Evolutionary conservation across 1,140 invertebrate genomes (phyloP).

Genomic region (Campoletis sonorensis): DNA sequence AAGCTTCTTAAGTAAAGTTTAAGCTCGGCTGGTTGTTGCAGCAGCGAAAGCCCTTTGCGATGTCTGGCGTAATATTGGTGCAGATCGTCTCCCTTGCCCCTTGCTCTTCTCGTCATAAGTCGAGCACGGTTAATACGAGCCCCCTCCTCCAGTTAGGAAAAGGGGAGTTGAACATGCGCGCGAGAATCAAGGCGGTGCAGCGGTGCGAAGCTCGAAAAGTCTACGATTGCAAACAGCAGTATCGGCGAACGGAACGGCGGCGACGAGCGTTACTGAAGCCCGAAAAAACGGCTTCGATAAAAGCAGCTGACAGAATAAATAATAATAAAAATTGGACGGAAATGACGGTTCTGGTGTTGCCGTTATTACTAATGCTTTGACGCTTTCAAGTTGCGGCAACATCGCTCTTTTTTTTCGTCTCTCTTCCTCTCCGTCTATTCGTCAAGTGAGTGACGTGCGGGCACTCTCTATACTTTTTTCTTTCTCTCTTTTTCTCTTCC

Average conservation of each 20-base stretch:
- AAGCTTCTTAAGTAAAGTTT: slow-evolving; percentile 31
- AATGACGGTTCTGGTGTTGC: slow-evolving; percentile 18
- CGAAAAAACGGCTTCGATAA: neutral
- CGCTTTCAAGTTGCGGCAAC: slow-evolving; percentile 14
- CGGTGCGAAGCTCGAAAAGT: neutral
- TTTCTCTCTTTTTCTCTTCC: neutral
- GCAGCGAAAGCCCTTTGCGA: neutral
- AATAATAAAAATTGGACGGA: neutral
- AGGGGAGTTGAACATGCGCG: slow-evolving; percentile 39
- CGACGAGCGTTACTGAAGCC: neutral
- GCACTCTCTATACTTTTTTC: neutral
- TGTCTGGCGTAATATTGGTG: slow-evolving; percentile 7
- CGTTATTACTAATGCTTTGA: neutral
- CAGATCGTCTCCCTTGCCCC: neutral
- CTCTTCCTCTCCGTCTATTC: neutral
- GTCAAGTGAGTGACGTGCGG: slow-evolving; percentile 1
- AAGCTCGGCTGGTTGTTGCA: neutral
- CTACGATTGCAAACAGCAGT: slow-evolving; percentile 10
- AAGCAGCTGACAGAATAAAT: neutral
- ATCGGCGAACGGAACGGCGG: neutral
- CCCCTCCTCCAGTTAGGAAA: neutral
- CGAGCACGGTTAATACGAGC: neutral
- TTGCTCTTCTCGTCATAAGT: neutral
- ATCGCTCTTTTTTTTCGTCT: slow-evolving; percentile 20
- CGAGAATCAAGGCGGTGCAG: slow-evolving; percentile 14